Percentiles rank a stretch among this genome's conserved stretches.
phyloP scores from a whole-genome alignment of 1,140 invertebrate genomes.

The Lysiphlebus fabarum region DNA sequence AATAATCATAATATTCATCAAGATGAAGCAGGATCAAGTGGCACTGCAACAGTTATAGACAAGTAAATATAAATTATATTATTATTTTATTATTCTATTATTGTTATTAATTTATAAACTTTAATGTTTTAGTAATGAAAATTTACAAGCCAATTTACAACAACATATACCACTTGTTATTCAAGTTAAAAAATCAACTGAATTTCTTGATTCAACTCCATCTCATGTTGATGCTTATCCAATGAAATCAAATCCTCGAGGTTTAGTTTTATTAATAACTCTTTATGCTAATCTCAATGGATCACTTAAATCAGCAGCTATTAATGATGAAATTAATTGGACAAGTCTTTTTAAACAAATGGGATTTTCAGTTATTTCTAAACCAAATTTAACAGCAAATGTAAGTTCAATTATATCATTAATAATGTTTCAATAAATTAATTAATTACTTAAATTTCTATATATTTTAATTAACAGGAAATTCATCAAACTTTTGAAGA shows the following conservation, averaged over 20 bases:
- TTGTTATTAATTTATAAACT: slow-evolving; percentile 1
- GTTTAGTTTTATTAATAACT: slow-evolving; percentile 60
- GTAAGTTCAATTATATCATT: slow-evolving; percentile 27
- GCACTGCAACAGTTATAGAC: neutral
- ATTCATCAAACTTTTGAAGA: slow-evolving; percentile 43
- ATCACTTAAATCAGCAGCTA: slow-evolving; percentile 51
- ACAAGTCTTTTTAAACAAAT: slow-evolving; percentile 54
- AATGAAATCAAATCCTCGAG: slow-evolving; percentile 57
- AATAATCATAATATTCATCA: neutral
- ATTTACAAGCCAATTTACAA: slow-evolving; percentile 22
- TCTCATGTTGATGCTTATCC: slow-evolving; percentile 43
- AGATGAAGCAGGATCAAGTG: neutral
- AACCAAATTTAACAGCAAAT: slow-evolving; percentile 47
- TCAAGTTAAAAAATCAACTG: slow-evolving; percentile 40
- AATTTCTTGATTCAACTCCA: slow-evolving; percentile 36
- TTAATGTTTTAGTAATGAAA: slow-evolving; percentile 19
- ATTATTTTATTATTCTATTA: neutral
- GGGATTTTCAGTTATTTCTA: slow-evolving; percentile 54
- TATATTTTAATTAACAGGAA: slow-evolving; percentile 34
- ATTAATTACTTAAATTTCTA: too few species aligned
- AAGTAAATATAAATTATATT: too few species aligned
- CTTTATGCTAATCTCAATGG: slow-evolving; percentile 51
- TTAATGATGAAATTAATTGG: slow-evolving; percentile 55
- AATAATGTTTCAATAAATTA: neutral
- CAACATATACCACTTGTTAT: slow-evolving; percentile 34